Evolutionary conservation across 1,140 invertebrate species (phyloP), one percentile per base, ranked within the genome.

Genomic region (Drosophila kanapiae): DNA sequence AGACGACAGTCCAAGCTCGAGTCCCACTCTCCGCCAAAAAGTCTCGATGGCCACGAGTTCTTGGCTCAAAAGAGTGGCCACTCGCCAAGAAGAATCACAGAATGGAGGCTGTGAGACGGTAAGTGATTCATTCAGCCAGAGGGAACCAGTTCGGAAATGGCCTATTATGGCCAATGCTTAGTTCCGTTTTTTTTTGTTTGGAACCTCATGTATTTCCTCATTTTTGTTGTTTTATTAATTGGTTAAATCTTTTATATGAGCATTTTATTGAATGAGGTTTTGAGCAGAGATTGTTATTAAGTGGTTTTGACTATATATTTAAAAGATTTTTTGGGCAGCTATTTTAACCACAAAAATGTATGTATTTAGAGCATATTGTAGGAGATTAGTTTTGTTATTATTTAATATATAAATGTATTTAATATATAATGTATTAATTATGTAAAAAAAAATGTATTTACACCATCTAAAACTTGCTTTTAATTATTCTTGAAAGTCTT

Each of bases 1-100:
- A 60, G 64, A 59, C 72, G 58, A 78, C 57, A 56, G 75, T 77
- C 65, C 58, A 35, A 74, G 43, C 43, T 31, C 31, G 47, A 51
- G 29, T 33, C 9, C 53, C 67, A 40, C 68, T 71, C 67, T 42
- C 45, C 18, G 16, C 35, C 58, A 29, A 11, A 40, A 35, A 35
- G 35, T n/a, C 47, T 69, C 53, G 67, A 72, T 72, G 70, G 70
- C 68, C 70, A 42, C 54, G 54, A 72, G 70, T 72, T 72, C 70
- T 72, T 72, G 43, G 35, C 65, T 59, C 31, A 3, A 38, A 54
- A 56, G 53, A 56, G 8, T 38, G 63, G 40, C 61, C 56, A 18
- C 27, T 59, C 40, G 38, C 27, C 10, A 18, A 40, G 33, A 31
- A 29, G 38, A 38, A 42, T 60, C 31, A 10, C 31, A 72, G 53